Evolutionary conservation across 2,888 invertebrate genomes (phyloP).

Genomic region (Drosophila paracracens): DNA sequence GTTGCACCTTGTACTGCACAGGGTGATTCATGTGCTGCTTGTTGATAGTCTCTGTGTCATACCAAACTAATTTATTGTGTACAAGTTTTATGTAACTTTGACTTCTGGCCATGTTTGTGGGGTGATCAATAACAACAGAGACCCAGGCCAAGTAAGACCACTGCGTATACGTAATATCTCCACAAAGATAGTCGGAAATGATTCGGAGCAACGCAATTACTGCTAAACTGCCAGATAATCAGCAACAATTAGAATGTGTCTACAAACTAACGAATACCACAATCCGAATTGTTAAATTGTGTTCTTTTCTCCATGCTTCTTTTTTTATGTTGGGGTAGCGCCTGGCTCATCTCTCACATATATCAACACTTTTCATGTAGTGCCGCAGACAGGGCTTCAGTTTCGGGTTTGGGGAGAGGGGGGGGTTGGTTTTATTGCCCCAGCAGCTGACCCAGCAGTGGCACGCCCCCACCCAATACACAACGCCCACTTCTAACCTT

Average conservation of each 20-base stretch:
- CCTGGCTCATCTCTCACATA: conserved; percentile 61
- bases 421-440: conserved; percentile 63
- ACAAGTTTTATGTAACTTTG: not conserved
- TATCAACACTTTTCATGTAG: conserved; percentile 71
- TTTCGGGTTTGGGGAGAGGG: conserved; percentile 46
- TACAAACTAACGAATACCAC: conserved; percentile 18
- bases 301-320: conserved; percentile 5
- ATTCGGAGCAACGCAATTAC: conserved; percentile 35
- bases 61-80: not conserved
- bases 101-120: not conserved
- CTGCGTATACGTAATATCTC: conserved; percentile 4
- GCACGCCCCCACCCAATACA: not conserved
- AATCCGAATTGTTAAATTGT: conserved; percentile 34
- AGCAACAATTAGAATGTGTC: conserved; percentile 53
- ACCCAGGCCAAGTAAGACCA: not conserved
- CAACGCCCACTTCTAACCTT: conserved; percentile 46
- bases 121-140: not conserved
- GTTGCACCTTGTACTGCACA: not conserved
- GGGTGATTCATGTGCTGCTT: conserved; percentile 10
- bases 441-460: conserved; percentile 62
- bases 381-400: conserved; percentile 25
- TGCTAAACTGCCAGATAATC: conserved; percentile 54
- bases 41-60: not conserved
- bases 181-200: conserved; percentile 15
- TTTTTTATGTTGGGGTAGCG: conserved; percentile 7